A percentile compares a stretch with the other conserved stretches of the same genome.
phyloP scores from a whole-genome alignment of 2,888 invertebrate genomes.

The Tiliacea citrago region DNA sequence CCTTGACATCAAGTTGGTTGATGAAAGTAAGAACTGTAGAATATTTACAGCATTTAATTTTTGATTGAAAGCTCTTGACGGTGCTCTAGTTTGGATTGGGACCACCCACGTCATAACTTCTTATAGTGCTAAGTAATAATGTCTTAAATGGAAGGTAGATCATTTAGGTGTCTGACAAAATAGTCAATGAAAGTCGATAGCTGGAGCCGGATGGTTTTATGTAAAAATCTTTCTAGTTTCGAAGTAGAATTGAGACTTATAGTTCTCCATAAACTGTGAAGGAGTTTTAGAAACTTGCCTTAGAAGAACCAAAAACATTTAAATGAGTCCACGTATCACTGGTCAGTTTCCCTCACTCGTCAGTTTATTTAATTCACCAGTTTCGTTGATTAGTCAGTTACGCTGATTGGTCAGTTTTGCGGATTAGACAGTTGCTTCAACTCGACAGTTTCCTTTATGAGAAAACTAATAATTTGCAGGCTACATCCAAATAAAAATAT shows the following conservation, averaged over 20 bases:
- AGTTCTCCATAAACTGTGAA: neutral
- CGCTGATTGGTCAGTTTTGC: too few species aligned
- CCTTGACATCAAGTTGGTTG: conserved; percentile 53
- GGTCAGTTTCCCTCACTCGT: too few species aligned
- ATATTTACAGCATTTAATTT: conserved; percentile 22
- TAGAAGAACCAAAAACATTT: neutral
- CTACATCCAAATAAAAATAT: neutral
- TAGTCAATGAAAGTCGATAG: too few species aligned
- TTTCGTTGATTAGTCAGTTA: too few species aligned
- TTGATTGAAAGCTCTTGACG: conserved; percentile 3
- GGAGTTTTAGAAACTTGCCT: neutral
- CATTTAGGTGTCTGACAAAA: neutral
- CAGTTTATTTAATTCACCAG: too few species aligned
- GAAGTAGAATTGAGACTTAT: neutral
- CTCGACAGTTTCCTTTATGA: too few species aligned
- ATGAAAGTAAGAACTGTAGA: conserved; percentile 50
- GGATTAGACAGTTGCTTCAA: too few species aligned
- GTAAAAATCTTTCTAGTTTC: neutral
- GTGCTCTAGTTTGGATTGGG: neutral
- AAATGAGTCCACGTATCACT: too few species aligned
- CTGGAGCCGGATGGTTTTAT: neutral
- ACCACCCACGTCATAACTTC: too few species aligned
- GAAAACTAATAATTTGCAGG: too few species aligned
- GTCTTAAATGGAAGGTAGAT: neutral
- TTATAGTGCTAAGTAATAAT: neutral